Evolutionary conservation across 2,888 invertebrate genomes (phyloP), one percentile per base, ranked within the genome.

Genomic region (Blastobasis adustella): DNA sequence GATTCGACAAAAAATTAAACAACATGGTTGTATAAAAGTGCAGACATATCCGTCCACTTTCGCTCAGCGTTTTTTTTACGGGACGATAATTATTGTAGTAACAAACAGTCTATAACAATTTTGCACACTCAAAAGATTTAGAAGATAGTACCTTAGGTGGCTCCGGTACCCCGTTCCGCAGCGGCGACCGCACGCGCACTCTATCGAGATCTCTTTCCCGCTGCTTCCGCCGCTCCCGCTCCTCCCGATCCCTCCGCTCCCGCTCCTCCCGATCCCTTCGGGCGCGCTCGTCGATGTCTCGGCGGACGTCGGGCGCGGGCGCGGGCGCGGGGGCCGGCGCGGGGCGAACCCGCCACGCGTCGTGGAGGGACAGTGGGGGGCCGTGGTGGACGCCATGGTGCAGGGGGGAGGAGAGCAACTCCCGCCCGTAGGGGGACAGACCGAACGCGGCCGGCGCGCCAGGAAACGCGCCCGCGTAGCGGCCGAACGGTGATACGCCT

Each of bases 401-500:
- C 60, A 85, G 73, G 54, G 82, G 68, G 37, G 78, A 73, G 37
- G 82, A 76, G 50, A 90, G 81, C 67, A 93, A 84, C 57, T 92
- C 92, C 61, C 93, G 90, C 10, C 90, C 90, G 79, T 93, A 94
- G 55, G 93, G 92, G 41, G 94, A 90, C 60, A 95, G 89, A 36
- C 92, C 91, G 66, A 92, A 90, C 65, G 93, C 92, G 51, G 92
- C 90, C 50, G 93, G 92, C 67, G 90, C 90, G n/a, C 90, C 83
- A 23, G 90, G 89, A 56, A 91, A 92, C 59, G 91, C 73, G 47
- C 91, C 90, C 51, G 92, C 90, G 84, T 95, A 96, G 63, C 96
- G 90, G 52, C 93, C 94, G 82, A 95, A 96, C 49, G 95, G 95
- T 54, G 95, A 94, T 70, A 95, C 92, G 61, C 93, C 92, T 69